phyloP scores from a whole-genome alignment of 2,113 vertebrate species.

The Thamnophis sirtalis region DNA sequence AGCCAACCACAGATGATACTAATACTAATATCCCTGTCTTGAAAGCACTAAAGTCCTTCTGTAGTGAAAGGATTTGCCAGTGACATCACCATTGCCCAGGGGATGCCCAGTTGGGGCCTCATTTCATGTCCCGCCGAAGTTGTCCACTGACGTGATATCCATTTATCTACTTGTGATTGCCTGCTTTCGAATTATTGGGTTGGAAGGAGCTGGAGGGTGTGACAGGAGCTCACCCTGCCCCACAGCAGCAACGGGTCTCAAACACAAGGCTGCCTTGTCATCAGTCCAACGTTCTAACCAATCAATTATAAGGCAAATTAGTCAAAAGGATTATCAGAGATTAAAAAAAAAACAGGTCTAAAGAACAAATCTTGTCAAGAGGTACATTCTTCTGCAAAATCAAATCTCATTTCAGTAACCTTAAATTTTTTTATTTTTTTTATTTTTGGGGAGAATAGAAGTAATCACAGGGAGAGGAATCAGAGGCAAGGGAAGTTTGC shows the following conservation, averaged over 20 bases:
- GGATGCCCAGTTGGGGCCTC: neutral
- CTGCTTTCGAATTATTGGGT: neutral
- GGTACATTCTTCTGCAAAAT: neutral
- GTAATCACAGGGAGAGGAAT: neutral
- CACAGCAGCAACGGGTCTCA: rapidly evolving
- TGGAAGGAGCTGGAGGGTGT: neutral
- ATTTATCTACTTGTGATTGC: neutral
- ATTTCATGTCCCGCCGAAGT: neutral
- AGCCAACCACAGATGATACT: neutral
- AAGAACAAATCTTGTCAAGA: neutral
- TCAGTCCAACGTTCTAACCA: neutral
- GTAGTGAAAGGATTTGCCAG: no score
- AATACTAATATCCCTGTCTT: neutral
- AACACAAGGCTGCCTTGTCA: neutral
- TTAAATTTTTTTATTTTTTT: neutral
- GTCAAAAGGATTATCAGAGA: neutral
- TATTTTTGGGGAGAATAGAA: neutral
- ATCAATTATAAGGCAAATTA: neutral
- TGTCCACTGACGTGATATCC: neutral
- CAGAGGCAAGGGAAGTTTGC: neutral
- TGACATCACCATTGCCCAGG: no score
- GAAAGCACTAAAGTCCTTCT: neutral
- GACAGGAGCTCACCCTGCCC: neutral
- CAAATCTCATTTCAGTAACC: neutral
- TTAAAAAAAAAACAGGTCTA: neutral